A percentile compares a stretch with the other conserved stretches of the same genome.
These are phyloP conservation scores for Fratercula arctica DNA, from an alignment of 2,797 vertebrate genomes.

Conservation along the genomic window DNA sequence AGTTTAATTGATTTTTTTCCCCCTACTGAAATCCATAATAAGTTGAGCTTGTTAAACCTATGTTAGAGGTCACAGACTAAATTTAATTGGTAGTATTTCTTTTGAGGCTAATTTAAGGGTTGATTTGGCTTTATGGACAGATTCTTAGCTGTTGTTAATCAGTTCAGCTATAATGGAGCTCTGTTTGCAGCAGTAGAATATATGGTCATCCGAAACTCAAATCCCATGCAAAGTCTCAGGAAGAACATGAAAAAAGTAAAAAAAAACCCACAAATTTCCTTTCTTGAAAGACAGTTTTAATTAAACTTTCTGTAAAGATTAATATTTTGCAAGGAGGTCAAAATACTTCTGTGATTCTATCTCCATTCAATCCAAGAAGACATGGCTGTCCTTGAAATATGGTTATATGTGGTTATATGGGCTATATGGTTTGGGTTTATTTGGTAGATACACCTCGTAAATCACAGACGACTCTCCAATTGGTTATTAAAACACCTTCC, in stretches of 20 bases:
- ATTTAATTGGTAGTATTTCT: conserved; percentile 64
- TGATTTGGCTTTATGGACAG: conserved; percentile 62
- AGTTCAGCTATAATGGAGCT: background rate
- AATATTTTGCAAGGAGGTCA: background rate
- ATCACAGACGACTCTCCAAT: background rate
- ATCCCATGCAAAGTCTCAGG: background rate
- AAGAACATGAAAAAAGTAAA: background rate
- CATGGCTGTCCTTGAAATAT: background rate
- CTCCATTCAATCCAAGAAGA: background rate
- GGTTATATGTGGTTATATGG: background rate
- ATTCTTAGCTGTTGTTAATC: conserved; percentile 47
- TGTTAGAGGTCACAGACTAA: conserved; percentile 61
- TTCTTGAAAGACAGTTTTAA: background rate
- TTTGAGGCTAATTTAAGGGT: conserved; percentile 60
- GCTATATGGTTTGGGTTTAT: background rate
- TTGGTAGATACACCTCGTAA: background rate
- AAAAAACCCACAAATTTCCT: background rate
- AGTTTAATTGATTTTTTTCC: conserved; percentile 57
- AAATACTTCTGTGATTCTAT: background rate
- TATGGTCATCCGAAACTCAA: background rate
- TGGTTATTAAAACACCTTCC: background rate
- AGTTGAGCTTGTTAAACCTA: conserved; percentile 58
- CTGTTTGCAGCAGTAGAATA: conserved; percentile 10
- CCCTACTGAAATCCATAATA: conserved; percentile 44
- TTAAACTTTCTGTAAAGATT: background rate